Evolutionary conservation across 2,888 invertebrate species (phyloP).

Genomic region (Pediacus dermestoides): DNA sequence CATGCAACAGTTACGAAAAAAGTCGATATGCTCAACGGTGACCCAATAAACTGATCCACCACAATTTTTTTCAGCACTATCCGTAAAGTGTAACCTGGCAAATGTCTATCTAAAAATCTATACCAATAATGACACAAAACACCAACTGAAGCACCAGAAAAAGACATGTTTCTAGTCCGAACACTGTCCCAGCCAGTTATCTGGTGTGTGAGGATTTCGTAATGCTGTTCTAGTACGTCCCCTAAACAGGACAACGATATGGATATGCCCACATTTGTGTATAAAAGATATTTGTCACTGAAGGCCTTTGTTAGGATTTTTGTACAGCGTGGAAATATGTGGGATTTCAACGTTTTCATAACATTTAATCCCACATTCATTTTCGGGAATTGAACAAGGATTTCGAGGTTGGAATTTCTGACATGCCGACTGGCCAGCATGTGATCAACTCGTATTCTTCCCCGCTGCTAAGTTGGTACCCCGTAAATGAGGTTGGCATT

Average conservation of each 20-base stretch:
- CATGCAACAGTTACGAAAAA: slow-evolving; percentile 75
- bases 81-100: slow-evolving; percentile 65
- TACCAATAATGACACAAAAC: slow-evolving; percentile 86
- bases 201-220: slow-evolving; percentile 62
- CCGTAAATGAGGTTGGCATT: too few relatives aligned
- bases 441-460: too few relatives aligned
- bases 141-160: slow-evolving; percentile 75
- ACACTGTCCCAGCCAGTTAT: slow-evolving; percentile 55
- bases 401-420: too few relatives aligned
- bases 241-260: slow-evolving; percentile 71
- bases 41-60: slow-evolving; percentile 79
- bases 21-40: slow-evolving; percentile 72
- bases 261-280: slow-evolving; percentile 78
- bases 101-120: slow-evolving; percentile 64
- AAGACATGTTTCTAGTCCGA: slow-evolving; percentile 72
- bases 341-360: slow-evolving; percentile 11
- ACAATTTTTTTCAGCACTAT: slow-evolving; percentile 74
- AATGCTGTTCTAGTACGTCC: slow-evolving; percentile 76
- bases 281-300: slow-evolving; percentile 63
- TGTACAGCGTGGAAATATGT: slow-evolving; percentile 25
- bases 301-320: slow-evolving; percentile 52
- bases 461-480: too few relatives aligned
- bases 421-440: too few relatives aligned
- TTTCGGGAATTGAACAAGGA: too few relatives aligned
- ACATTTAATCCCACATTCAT: slow-evolving; percentile 15